A percentile compares a stretch with the other conserved stretches of the same genome.
phyloP scores from a whole-genome alignment of 2,113 vertebrate species.

The Albula glossodonta region DNA sequence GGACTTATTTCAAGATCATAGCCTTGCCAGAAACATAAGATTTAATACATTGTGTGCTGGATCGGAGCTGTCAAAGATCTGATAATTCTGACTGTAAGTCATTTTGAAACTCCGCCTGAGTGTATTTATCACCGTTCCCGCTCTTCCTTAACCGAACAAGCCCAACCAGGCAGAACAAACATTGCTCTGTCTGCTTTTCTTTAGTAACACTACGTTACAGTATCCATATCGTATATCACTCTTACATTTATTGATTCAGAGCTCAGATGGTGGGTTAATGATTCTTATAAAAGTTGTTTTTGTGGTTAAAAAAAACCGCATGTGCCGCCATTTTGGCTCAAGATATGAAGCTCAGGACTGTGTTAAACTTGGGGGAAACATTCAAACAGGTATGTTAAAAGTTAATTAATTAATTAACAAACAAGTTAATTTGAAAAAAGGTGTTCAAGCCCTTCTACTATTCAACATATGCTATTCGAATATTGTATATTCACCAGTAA shows the following conservation, averaged over 20 bases:
- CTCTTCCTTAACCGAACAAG: background rate
- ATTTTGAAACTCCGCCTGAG: background rate
- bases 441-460: too few relatives aligned
- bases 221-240: too few relatives aligned
- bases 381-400: too few relatives aligned
- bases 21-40: background rate
- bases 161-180: background rate
- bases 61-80: slow-evolving; percentile 3
- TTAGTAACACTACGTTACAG: background rate
- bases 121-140: background rate
- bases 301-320: too few relatives aligned
- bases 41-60: background rate
- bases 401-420: too few relatives aligned
- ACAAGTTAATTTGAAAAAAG: too few relatives aligned
- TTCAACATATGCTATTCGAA: background rate
- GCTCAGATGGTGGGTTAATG: background rate
- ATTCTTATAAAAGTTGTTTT: background rate
- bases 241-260: too few relatives aligned
- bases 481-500: background rate
- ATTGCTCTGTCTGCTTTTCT: background rate
- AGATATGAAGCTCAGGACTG: too few relatives aligned
- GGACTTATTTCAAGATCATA: background rate
- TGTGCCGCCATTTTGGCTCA: too few relatives aligned
- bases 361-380: too few relatives aligned
- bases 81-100: background rate